Conservation (phyloP, 1,140 invertebrate species). For the Drosophila bifasciata region DNA sequence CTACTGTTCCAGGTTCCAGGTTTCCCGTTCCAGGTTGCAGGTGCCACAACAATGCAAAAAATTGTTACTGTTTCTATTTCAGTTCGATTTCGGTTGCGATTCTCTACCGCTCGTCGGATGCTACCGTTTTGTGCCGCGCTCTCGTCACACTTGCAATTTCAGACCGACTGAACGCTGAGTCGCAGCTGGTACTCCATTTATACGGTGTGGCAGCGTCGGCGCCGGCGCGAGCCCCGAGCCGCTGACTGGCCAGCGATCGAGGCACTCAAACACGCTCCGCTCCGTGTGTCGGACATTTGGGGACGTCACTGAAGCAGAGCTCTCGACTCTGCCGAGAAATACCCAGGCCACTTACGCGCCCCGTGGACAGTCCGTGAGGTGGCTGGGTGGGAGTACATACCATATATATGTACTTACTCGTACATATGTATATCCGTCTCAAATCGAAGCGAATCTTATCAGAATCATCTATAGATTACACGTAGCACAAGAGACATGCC, state of each 20-base stretch:
- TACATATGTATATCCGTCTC: slow-evolving; percentile 32
- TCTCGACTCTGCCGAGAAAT: slow-evolving; percentile 39
- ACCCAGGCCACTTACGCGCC: slow-evolving; percentile 42
- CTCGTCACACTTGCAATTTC: slow-evolving; percentile 53
- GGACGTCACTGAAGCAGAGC: slow-evolving; percentile 17
- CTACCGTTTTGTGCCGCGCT: slow-evolving; percentile 9
- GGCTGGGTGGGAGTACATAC: background rate
- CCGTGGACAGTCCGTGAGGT: slow-evolving; percentile 57
- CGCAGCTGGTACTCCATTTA: slow-evolving; percentile 68
- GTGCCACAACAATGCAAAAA: background rate
- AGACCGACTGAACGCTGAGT: slow-evolving; percentile 71
- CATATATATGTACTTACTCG: background rate
- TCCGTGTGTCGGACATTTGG: slow-evolving; percentile 7
- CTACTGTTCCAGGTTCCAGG: slow-evolving; percentile 21
- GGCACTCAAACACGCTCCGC: slow-evolving; percentile 60
- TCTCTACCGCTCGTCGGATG: slow-evolving; percentile 8
- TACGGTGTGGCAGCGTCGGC: slow-evolving; percentile 28
- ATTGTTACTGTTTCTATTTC: slow-evolving; percentile 22
- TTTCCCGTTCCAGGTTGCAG: too few species aligned
- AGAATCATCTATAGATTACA: slow-evolving; percentile 66
- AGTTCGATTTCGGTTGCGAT: slow-evolving; percentile 19
- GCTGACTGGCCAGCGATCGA: slow-evolving; percentile 23
- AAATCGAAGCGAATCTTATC: slow-evolving; percentile 60
- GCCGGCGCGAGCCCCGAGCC: slow-evolving; percentile 37
- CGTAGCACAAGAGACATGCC: background rate